A percentile compares a stretch with the other conserved stretches of the same genome.
These are phyloP conservation scores for Drosophila malerkotliana DNA, from an alignment of 1,140 invertebrate species.

Conservation along the genomic window DNA sequence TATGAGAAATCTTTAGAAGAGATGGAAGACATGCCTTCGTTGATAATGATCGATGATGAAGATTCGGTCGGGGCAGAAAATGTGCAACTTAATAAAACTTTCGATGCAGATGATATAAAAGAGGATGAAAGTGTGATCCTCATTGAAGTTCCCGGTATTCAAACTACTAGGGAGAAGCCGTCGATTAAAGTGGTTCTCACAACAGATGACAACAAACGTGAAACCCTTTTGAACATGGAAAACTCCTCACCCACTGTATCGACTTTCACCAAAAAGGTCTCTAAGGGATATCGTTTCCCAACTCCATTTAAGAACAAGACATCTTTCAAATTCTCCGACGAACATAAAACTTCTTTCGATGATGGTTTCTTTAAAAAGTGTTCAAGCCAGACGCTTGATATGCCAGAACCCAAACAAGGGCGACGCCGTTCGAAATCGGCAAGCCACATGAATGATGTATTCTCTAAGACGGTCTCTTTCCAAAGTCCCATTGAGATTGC, in stretches of 20 bases:
- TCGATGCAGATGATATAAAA: constrained; percentile 34
- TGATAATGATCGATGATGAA: constrained; percentile 45
- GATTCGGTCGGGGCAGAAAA: constrained; percentile 13
- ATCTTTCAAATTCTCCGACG: constrained; percentile 10
- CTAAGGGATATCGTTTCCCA: constrained; percentile 42
- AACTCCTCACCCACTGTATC: not conserved
- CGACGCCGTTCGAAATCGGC: constrained; percentile 60
- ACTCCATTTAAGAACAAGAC: constrained; percentile 41
- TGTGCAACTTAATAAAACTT: constrained; percentile 43
- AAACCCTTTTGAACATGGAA: constrained; percentile 24
- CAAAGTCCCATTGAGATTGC: constrained; percentile 54
- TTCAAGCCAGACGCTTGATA: not conserved
- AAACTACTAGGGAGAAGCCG: constrained; percentile 19
- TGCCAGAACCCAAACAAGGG: not conserved
- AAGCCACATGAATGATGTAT: constrained; percentile 17
- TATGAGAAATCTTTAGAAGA: not conserved
- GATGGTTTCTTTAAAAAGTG: not conserved
- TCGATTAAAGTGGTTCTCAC: constrained; percentile 51
- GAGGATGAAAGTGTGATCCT: constrained; percentile 4
- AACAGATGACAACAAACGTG: constrained; percentile 2
- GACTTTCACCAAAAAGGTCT: not conserved
- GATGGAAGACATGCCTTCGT: constrained; percentile 42
- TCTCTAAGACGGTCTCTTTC: constrained; percentile 54
- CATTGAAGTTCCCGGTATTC: constrained; percentile 3
- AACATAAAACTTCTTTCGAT: not conserved